These are phyloP conservation scores for Cyprinodon diabolis DNA, from an alignment of 2,797 vertebrate species.

Conservation along the genomic window DNA sequence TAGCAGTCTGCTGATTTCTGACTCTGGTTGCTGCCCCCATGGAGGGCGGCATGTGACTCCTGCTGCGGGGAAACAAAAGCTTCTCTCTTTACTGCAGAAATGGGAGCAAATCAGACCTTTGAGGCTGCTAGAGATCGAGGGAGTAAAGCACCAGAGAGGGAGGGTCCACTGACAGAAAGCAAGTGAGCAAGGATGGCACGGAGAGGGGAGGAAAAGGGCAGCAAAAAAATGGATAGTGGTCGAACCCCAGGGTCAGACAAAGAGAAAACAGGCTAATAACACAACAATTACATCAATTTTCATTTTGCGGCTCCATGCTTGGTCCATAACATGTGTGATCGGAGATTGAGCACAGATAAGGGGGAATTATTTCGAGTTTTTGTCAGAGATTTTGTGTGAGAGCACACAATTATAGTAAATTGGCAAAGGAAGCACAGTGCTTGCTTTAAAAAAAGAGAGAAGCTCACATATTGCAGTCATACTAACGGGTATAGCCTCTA, in stretches of 20 bases:
- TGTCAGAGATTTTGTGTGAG: slow-evolving; percentile 52
- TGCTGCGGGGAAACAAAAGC: slow-evolving; percentile 65
- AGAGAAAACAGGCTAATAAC: slow-evolving; percentile 55
- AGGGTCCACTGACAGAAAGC: slow-evolving; percentile 27
- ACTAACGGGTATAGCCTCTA: slow-evolving; percentile 50
- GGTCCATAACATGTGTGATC: slow-evolving; percentile 31
- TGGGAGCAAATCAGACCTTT: slow-evolving; percentile 62
- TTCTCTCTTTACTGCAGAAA: slow-evolving; percentile 43
- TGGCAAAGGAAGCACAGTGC: slow-evolving; percentile 45
- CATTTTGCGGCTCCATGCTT: slow-evolving; percentile 49
- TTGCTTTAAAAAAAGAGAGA: slow-evolving; percentile 21
- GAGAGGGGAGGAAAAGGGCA: slow-evolving; percentile 18
- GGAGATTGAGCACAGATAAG: slow-evolving; percentile 45
- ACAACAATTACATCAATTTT: slow-evolving; percentile 67
- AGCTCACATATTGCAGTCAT: slow-evolving; percentile 25
- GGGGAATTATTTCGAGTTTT: slow-evolving; percentile 50
- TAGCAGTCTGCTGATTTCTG: slow-evolving; percentile 21
- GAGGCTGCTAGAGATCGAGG: slow-evolving; percentile 39
- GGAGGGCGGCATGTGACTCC: slow-evolving; percentile 52
- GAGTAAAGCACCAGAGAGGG: slow-evolving; percentile 21
- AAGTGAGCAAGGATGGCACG: slow-evolving; percentile 25
- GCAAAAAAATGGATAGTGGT: slow-evolving; percentile 15
- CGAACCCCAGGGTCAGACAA: slow-evolving; percentile 41
- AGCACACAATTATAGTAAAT: slow-evolving; percentile 65
- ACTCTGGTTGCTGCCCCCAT: slow-evolving; percentile 36